These are phyloP conservation scores for Apogon talboti DNA, from an alignment of 2,797 vertebrate genomes.

Conservation along the genomic window DNA sequence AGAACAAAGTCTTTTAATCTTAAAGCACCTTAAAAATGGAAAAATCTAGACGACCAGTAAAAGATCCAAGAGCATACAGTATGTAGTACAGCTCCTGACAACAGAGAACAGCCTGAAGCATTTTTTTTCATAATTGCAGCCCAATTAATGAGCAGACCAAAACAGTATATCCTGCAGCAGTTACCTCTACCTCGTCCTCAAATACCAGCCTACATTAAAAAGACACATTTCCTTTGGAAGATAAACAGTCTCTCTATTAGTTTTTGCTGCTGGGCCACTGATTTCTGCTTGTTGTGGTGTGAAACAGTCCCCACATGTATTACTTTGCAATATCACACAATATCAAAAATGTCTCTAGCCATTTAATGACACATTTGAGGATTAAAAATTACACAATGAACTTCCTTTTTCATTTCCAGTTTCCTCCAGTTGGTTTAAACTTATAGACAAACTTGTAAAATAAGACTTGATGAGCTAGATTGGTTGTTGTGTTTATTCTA, in stretches of 20 bases:
- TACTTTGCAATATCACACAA: slow-evolving; percentile 9
- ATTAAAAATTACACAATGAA: not conserved
- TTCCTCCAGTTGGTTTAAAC: slow-evolving; percentile 5
- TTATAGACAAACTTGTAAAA: not conserved
- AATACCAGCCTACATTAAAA: slow-evolving; percentile 58
- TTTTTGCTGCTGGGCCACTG: slow-evolving; percentile 40
- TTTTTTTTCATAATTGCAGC: slow-evolving; percentile 70
- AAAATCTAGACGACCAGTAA: slow-evolving; percentile 43
- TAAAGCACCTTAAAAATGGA: slow-evolving; percentile 27
- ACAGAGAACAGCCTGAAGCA: slow-evolving; percentile 57
- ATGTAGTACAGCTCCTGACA: slow-evolving; percentile 44
- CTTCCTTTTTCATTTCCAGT: not conserved
- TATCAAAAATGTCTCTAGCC: not conserved
- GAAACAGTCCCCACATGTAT: slow-evolving; percentile 41
- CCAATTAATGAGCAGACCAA: slow-evolving; percentile 74
- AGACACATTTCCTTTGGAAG: slow-evolving; percentile 66
- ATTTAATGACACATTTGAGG: slow-evolving; percentile 30
- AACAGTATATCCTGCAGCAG: slow-evolving; percentile 61
- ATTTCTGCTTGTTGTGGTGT: slow-evolving; percentile 43
- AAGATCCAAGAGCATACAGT: slow-evolving; percentile 44
- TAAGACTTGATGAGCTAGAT: not conserved
- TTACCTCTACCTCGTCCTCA: slow-evolving; percentile 61
- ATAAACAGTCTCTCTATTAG: slow-evolving; percentile 62
- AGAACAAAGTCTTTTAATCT: slow-evolving; percentile 21
- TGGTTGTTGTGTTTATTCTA: not conserved